Conservation (phyloP, 2,113 vertebrate species). For the Thamnaconus septentrionalis region DNA sequence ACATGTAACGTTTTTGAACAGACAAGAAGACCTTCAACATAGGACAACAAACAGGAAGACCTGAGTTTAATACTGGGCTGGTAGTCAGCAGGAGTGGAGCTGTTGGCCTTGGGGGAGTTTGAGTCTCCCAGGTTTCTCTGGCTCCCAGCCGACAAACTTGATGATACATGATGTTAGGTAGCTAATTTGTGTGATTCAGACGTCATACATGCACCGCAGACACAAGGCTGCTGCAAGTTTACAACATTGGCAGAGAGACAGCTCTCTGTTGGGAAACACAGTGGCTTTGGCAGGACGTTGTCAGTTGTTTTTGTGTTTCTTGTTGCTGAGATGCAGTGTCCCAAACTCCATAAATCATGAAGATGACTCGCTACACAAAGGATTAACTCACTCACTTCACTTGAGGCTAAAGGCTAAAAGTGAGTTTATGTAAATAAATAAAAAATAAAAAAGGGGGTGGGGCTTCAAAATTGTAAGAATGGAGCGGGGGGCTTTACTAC, state of each 20-base stretch:
- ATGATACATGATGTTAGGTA: slow-evolving; percentile 17
- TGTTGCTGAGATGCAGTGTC: slow-evolving; percentile 30
- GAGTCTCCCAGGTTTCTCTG: not conserved
- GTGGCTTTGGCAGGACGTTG: slow-evolving; percentile 25
- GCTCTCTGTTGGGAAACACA: slow-evolving; percentile 26
- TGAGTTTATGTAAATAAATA: too few relatives aligned
- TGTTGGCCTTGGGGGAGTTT: slow-evolving; percentile 12
- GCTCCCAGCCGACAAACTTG: slow-evolving; percentile 23
- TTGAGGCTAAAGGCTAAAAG: too few relatives aligned
- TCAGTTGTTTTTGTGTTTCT: slow-evolving; percentile 49
- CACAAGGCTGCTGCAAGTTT: slow-evolving; percentile 4
- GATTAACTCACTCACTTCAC: too few relatives aligned
- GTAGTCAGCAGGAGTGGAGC: slow-evolving; percentile 19
- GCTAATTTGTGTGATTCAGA: slow-evolving; percentile 12
- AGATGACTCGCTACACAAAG: not conserved
- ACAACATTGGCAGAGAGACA: slow-evolving; percentile 20
- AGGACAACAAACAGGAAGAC: not conserved
- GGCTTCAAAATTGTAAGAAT: too few relatives aligned
- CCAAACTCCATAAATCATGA: slow-evolving; percentile 1
- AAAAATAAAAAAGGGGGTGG: too few relatives aligned
- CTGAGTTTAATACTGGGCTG: slow-evolving; percentile 4
- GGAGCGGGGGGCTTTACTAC: too few relatives aligned
- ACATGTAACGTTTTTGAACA: too few relatives aligned
- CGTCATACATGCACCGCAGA: slow-evolving; percentile 10
- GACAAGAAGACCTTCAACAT: too few relatives aligned